These are phyloP conservation scores for Dasypogon diadema DNA, from an alignment of 2,888 invertebrate genomes.

Conservation along the genomic window DNA sequence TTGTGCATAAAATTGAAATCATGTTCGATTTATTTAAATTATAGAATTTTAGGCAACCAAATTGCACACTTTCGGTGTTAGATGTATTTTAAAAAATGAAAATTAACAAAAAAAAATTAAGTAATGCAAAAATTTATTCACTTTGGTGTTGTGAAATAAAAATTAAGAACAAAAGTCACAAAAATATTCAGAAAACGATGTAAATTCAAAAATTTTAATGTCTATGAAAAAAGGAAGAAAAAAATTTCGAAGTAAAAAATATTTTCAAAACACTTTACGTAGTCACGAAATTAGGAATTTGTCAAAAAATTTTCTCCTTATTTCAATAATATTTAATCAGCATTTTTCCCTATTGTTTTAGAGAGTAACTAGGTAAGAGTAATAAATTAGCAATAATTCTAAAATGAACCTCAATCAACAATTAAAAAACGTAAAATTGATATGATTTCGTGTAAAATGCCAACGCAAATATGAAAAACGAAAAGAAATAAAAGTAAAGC, in stretches of 20 bases:
- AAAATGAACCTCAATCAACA: conserved; percentile 69
- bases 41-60: conserved; percentile 57
- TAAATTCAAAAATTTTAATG: conserved; percentile 56
- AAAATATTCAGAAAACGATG: conserved; percentile 39
- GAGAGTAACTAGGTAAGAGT: neutral
- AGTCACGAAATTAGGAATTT: neutral
- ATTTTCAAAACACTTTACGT: conserved; percentile 54
- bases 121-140: conserved; percentile 59
- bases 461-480: neutral
- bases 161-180: conserved; percentile 38
- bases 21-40: conserved; percentile 29
- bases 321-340: neutral
- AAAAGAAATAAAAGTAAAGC: neutral
- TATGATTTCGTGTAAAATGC: neutral
- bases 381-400: conserved; percentile 67
- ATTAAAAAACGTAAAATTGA: conserved; percentile 50
- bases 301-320: neutral
- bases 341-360: too few species aligned
- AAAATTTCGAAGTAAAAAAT: conserved; percentile 57
- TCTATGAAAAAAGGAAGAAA: conserved; percentile 59
- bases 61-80: conserved; percentile 68
- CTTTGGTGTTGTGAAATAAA: conserved; percentile 68
- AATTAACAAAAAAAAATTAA: conserved; percentile 59
- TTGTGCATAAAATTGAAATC: conserved; percentile 13
- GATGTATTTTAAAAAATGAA: conserved; percentile 68